Base-by-base conservation (phyloP, 1,140 invertebrate genomes). In the Helicoverpa armigera region DNA sequence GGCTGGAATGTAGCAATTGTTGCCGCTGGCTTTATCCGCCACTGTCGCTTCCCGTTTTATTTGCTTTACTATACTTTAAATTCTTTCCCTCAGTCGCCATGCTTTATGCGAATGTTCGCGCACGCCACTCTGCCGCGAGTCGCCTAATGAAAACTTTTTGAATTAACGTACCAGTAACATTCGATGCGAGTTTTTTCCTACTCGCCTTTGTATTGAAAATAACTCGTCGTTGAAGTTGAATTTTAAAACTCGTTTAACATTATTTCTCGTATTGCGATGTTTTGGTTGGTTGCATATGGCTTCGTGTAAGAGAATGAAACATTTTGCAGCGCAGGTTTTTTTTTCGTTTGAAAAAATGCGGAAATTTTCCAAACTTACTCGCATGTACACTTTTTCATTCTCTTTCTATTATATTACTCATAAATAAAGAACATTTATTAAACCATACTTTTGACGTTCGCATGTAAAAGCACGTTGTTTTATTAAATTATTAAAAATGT, bases 91-190 rank as follows among this genome's bases (percentile, higher is more conserved):
- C 87, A 85, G 89, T 89, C 84, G 84, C 77, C 79, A 83, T 91
- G 91, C 89, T 92, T 91, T 91, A 92, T 92, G 88, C 87, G 89
- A 91, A 86, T 90, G 85, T 86, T 83, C 83, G 82, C 87, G 83
- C 85, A 83, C 82, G 76, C 80, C 91, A 89, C 81, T 88, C 86
- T 88, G 86, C 87, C 90, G 86, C 88, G 88, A 91, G 88, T 88
- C 88, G 75, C 83, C 84, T 92, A 93, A 92, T 93, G 92, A 92
- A 93, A 94, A 94, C 92, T 94, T 94, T 93, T 92, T 92, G 91
- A 92, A 94, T 93, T 92, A 92, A 91, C 89, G 90, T 93, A 89
- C 88, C 90, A 88, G 86, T 88, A 83, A 87, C 74, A 86, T 81
- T 82, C 82, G 79, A 85, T 82, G 53, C 84, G 85, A 88, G 89